Percentiles rank a stretch among this genome's conserved stretches.
phyloP scores from a whole-genome alignment of 1,140 invertebrate genomes.

The Microplitis demolitor region DNA sequence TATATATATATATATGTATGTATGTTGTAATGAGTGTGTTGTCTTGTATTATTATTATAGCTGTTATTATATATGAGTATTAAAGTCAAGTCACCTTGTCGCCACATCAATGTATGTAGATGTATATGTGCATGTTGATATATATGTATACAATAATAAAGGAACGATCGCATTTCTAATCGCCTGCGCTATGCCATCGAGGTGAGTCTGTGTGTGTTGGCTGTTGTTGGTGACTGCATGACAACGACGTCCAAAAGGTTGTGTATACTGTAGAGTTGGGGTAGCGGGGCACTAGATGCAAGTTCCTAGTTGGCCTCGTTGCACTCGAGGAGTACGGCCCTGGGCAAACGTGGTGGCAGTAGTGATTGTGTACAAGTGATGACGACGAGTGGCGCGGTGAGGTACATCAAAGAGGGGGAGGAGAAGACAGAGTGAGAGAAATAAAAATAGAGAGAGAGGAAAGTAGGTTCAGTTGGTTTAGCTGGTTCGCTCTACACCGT shows the following conservation, averaged over 20 bases:
- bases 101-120: not conserved
- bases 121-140: no score
- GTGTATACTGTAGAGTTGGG: not conserved
- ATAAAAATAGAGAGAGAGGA: no score
- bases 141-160: not conserved
- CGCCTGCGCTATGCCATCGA: slow-evolving; percentile 4
- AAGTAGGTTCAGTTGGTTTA: no score
- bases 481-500: no score
- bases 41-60: no score
- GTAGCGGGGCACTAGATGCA: not conserved
- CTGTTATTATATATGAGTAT: no score
- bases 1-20: no score
- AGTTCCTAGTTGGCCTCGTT: slow-evolving; percentile 19
- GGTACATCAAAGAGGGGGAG: not conserved
- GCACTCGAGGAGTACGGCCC: slow-evolving; percentile 21
- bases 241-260: not conserved
- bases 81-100: slow-evolving; percentile 5
- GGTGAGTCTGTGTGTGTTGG: not conserved
- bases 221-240: not conserved
- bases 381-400: not conserved
- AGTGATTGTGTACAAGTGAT: not conserved
- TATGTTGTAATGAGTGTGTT: no score
- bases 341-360: slow-evolving; percentile 18
- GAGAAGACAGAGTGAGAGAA: not conserved
- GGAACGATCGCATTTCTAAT: slow-evolving; percentile 17